Conservation (phyloP, 2,797 vertebrate genomes). For the Uromys caudimaculatus region DNA sequence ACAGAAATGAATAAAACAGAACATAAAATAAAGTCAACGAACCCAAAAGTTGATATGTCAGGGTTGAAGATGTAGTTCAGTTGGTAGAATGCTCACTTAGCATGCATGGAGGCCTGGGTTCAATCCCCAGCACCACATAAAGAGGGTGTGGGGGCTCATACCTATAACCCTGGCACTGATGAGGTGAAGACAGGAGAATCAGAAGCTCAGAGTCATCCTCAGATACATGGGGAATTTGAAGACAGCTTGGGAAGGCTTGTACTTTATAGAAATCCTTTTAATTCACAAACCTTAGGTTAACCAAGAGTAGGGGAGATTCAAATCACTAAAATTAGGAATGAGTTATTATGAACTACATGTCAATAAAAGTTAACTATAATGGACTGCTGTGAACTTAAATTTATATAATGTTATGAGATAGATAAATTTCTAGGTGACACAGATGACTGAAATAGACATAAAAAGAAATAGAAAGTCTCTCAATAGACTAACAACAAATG, state of each 20-base stretch:
- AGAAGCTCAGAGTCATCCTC: background rate
- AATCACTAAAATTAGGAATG: conserved; percentile 3
- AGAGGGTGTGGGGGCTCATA: too few relatives aligned
- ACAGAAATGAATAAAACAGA: background rate
- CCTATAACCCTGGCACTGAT: background rate
- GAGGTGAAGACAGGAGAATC: background rate
- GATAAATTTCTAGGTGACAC: background rate
- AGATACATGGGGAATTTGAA: background rate
- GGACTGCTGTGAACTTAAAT: background rate
- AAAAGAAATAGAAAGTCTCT: background rate
- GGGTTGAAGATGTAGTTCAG: background rate
- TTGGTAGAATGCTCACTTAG: background rate
- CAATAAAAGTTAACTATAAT: background rate
- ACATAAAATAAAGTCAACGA: background rate
- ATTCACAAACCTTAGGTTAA: background rate
- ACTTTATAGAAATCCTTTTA: background rate
- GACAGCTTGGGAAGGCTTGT: background rate
- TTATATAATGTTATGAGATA: background rate
- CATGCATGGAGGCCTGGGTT: background rate
- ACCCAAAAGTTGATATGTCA: background rate
- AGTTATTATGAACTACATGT: background rate
- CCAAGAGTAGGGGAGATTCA: background rate
- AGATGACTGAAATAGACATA: background rate
- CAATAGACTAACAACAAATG: background rate
- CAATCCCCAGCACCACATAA: background rate